Conservation (phyloP, 2,888 invertebrate genomes). For the Cacoxenus indagator region DNA sequence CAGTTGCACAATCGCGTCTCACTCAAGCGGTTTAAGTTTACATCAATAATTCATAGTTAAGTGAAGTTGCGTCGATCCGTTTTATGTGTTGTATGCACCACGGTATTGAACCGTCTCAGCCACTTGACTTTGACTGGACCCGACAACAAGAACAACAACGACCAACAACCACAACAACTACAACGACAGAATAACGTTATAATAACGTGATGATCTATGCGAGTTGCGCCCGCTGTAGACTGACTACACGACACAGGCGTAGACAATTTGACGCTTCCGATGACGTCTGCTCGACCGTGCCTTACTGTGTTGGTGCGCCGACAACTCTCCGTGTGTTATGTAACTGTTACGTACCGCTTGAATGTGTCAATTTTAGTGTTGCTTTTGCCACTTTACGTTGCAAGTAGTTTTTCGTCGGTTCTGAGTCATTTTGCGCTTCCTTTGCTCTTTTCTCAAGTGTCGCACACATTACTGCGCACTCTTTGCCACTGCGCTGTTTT, state of each 20-base stretch:
- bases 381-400: conserved; percentile 55
- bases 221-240: conserved; percentile 32
- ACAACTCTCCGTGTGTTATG: conserved; percentile 36
- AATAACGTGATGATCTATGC: conserved; percentile 53
- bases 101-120: background rate
- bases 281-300: conserved; percentile 30
- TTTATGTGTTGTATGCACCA: conserved; percentile 46
- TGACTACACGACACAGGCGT: conserved; percentile 41
- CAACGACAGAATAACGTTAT: conserved; percentile 33
- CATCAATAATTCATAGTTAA: conserved; percentile 61
- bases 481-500: conserved; percentile 27
- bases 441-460: conserved; percentile 56
- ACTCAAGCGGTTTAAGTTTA: conserved; percentile 56
- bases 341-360: conserved; percentile 27
- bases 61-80: conserved; percentile 53
- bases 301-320: conserved; percentile 43
- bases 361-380: conserved; percentile 59
- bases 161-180: background rate
- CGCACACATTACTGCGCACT: conserved; percentile 41
- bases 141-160: conserved; percentile 11
- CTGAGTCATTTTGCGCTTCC: conserved; percentile 16
- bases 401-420: conserved; percentile 43
- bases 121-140: background rate
- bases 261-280: conserved; percentile 69
- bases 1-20: conserved; percentile 27